Evolutionary conservation across 2,888 invertebrate genomes (phyloP), one percentile per base, ranked within the genome.

Genomic region (Agapetus fuscipes): DNA sequence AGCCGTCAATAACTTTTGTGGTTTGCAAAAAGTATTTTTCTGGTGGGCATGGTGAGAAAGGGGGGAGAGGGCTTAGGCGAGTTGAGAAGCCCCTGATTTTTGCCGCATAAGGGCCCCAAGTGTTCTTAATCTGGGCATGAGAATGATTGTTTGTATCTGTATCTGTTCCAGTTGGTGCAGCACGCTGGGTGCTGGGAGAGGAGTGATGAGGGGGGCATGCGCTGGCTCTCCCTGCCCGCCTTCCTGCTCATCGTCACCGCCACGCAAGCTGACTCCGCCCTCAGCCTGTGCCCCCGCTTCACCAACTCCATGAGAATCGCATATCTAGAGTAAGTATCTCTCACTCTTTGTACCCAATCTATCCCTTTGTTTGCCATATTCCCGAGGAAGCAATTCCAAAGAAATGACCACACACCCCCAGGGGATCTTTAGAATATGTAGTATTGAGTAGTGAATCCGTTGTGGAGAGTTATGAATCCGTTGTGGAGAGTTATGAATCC

Each of bases 321-420:
- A 7, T 32, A 30, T 41, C n/a, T 41, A 15, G 24, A 10, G 41
- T 41, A 43, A 41, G 17, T 10, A 17, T 36, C 32, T 29, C 13
- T 28, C 28, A n/a, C n/a, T n/a, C n/a, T 30, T 27, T 34, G 34
- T 34, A 58, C 67, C 37, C 55, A 83, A n/a, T n/a, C n/a, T n/a
- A n/a, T n/a, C n/a, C n/a, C n/a, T n/a, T n/a, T n/a, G n/a, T n/a
- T n/a, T n/a, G n/a, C n/a, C n/a, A n/a, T n/a, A n/a, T n/a, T n/a
- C n/a, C n/a, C n/a, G n/a, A n/a, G n/a, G n/a, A n/a, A n/a, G n/a
- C n/a, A n/a, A n/a, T n/a, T n/a, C n/a, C n/a, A n/a, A n/a, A n/a
- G n/a, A n/a, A n/a, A n/a, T n/a, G n/a, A n/a, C n/a, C n/a, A n/a
- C 25, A 9, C 7, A 9, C 25, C 7, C 10, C 7, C 7, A 7